These are phyloP conservation scores for Cyanoderma ruficeps DNA, from an alignment of 2,113 vertebrate species.

Conservation along the genomic window DNA sequence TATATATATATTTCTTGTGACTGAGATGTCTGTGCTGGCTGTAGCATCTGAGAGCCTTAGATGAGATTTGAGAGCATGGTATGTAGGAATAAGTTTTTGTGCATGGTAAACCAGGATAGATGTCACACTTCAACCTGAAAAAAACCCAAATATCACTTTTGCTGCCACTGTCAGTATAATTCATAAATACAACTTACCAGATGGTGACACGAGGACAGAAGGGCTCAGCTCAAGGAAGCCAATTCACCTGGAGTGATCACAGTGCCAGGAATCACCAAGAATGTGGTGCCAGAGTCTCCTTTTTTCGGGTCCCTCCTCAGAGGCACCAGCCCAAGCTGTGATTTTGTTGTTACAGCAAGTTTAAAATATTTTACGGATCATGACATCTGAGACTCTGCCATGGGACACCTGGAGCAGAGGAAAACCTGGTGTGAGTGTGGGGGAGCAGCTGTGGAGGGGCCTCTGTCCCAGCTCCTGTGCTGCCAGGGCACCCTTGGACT, in stretches of 20 bases:
- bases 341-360: background rate
- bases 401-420: background rate
- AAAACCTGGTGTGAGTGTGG: background rate
- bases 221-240: background rate
- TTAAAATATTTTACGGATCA: background rate
- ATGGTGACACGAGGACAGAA: rapidly evolving
- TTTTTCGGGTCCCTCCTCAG: too few relatives aligned
- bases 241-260: background rate
- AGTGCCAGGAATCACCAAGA: background rate
- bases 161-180: background rate
- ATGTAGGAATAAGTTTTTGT: background rate
- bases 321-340: background rate
- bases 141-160: background rate
- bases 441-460: background rate
- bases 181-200: background rate
- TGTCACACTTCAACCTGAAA: background rate
- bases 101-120: background rate
- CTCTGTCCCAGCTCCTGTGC: background rate
- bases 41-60: background rate
- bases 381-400: background rate
- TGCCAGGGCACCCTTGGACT: background rate
- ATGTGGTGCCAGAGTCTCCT: background rate
- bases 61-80: background rate
- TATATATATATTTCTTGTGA: background rate
- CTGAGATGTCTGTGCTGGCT: background rate